Evolutionary conservation across 1,140 invertebrate species (phyloP), one percentile per base, ranked within the genome.

Genomic region (Bombus pyrosoma): DNA sequence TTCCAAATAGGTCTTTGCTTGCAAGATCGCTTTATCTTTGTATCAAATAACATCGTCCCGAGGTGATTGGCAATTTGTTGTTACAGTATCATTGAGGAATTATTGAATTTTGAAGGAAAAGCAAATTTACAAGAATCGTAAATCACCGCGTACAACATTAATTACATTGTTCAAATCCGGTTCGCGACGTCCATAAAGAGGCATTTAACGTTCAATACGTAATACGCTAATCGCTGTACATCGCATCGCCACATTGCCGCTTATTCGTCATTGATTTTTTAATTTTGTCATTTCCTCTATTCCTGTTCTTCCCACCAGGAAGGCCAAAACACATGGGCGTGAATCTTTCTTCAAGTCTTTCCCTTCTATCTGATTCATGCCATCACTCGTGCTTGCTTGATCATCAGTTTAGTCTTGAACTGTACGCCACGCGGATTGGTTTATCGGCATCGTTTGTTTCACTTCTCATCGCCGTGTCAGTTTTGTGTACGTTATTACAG

Each of bases 341-440:
- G 57, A 85, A 72, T 85, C 76, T 84, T 59, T 41, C 53, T 80
- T 47, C 68, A 28, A 80, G 41, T 80, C 32, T 80, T 85, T 85
- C 83, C 83, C 57, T 80, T 72, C 53, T 57, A 28, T 47, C 83
- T 53, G 76, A 64, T 80, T 62, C 68, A 80, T n/a, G 53, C 28
- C 68, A 47, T 73, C 66, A 53, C 37, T 47, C 69, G 8, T 68
- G n/a, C 25, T 64, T 57, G 47, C 73, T 43, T 41, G 25, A 34
- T 53, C 47, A 53, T 41, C 77, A 72, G 68, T 80, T 85, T 80
- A 80, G 83, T 85, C 83, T 72, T 64, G 83, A 53, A 59, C 83
- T 41, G 68, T 37, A 64, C 41, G 66, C 53, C 53, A 62, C 76
- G 76, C 83, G 83, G 68, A 64, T 85, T 80, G 57, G 66, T 85